Base-by-base conservation (phyloP, 1,140 invertebrate species). In the Bombus balteatus region DNA sequence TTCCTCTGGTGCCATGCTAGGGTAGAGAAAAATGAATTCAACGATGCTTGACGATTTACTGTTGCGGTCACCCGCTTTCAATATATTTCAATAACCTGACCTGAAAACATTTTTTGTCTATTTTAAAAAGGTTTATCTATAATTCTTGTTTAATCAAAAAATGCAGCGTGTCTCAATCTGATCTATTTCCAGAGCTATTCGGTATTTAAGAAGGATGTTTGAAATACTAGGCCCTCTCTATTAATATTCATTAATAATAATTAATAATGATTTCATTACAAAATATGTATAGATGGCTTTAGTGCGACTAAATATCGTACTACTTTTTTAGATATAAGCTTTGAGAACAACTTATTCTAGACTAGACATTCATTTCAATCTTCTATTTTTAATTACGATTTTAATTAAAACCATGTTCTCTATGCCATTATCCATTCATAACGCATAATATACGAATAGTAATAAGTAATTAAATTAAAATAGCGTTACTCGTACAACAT, bases 1-100 rank as follows among this genome's bases (percentile, higher is more conserved):
- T 70, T 22, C 37, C 57, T 32, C 28, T n/a, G n/a, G n/a, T 59
- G n/a, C 15, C 1, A 9, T 1, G 28, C 32, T 22, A 53, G 18
- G 39, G 6, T 37, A 59, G 28, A 39, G 76, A 73, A 80, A 85
- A 85, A 85, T 85, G 68, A 72, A 80, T 71, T 47, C 66, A 53
- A 68, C 59, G 65, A 79, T 78, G 28, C 59, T 15, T 72, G 43
- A 70, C 65, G 34, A 80, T 80, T 80, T 80, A 80, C 32, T 53
- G 43, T 70, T 22, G 43, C 43, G 41, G 41, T 80, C 18, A 53
- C 25, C 78, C 25, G 25, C 43, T 41, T 80, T 53, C 43, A 18
- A 53, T 80, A 79, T 68, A 53, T 80, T 37, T 80, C 62, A 80
- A 37, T 70, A 28, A 75, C 25, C 5, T 28, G 39, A 18, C 28